These are phyloP conservation scores for Eudorcas thomsonii DNA, from an alignment of 2,113 vertebrate species.

Conservation along the genomic window DNA sequence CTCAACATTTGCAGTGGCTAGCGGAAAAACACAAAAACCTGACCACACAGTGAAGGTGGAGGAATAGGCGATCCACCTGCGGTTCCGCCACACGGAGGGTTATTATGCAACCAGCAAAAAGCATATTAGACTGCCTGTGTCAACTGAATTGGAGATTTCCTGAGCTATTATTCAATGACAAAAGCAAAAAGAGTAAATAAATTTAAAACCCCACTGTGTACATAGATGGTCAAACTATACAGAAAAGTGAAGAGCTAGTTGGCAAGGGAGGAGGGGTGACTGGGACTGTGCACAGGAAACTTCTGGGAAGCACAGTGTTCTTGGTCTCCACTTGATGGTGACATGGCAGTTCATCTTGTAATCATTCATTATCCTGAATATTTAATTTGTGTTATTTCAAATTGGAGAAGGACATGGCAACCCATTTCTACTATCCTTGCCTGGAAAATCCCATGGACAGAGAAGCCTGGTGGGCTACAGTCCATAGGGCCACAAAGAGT, in stretches of 20 bases:
- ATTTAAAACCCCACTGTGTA: too few species aligned
- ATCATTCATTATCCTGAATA: neutral
- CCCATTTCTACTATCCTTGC: neutral
- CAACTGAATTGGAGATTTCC: neutral
- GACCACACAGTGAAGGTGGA: too few species aligned
- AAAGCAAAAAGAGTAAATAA: neutral
- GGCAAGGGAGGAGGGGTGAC: accelerated
- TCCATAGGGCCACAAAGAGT: accelerated
- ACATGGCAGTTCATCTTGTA: neutral
- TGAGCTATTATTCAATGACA: neutral
- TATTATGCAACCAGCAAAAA: neutral
- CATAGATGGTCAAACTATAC: accelerated
- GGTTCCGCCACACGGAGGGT: neutral
- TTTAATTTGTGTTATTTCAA: neutral
- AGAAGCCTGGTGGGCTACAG: neutral
- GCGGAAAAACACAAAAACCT: neutral
- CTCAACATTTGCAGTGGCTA: neutral
- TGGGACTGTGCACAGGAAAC: accelerated
- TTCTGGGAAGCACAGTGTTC: neutral
- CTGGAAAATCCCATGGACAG: neutral
- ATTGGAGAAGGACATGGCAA: neutral
- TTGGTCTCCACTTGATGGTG: neutral
- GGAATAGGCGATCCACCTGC: neutral
- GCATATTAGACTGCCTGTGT: accelerated
- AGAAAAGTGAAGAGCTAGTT: neutral